phyloP scores from a whole-genome alignment of 2,113 vertebrate genomes.

The Tringa solitaria region DNA sequence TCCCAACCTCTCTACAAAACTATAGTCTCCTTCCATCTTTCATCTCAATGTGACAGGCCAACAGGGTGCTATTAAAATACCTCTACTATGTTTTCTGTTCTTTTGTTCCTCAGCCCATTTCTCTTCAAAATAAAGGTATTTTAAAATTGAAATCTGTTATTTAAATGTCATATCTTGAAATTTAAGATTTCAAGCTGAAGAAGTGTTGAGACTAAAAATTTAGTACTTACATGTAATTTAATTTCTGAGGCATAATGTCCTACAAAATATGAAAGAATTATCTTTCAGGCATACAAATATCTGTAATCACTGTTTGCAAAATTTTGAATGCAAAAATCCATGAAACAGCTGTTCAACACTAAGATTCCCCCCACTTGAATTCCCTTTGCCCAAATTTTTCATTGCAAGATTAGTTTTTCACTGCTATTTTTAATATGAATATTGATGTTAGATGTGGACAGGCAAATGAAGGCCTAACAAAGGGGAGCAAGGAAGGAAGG shows the following conservation, averaged over 20 bases:
- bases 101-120: not conserved
- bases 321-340: not conserved
- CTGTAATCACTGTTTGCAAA: not conserved
- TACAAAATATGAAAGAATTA: not conserved
- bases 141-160: not conserved
- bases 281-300: not conserved
- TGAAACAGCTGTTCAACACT: not conserved
- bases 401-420: not conserved
- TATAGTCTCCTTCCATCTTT: not conserved
- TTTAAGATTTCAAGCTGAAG: not conserved
- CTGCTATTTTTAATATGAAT: not conserved
- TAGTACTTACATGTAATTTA: not conserved
- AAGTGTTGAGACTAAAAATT: not conserved
- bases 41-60: not conserved
- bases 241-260: not conserved
- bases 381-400: not conserved
- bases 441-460: not conserved
- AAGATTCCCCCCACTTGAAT: not conserved
- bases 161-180: not conserved
- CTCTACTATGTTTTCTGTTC: not conserved
- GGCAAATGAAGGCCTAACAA: not conserved
- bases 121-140: not conserved
- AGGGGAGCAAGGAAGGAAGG: not conserved
- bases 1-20: not conserved
- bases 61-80: not conserved